These are phyloP conservation scores for Papio anubis DNA, from an alignment of 2,113 vertebrate species.

Conservation along the genomic window DNA sequence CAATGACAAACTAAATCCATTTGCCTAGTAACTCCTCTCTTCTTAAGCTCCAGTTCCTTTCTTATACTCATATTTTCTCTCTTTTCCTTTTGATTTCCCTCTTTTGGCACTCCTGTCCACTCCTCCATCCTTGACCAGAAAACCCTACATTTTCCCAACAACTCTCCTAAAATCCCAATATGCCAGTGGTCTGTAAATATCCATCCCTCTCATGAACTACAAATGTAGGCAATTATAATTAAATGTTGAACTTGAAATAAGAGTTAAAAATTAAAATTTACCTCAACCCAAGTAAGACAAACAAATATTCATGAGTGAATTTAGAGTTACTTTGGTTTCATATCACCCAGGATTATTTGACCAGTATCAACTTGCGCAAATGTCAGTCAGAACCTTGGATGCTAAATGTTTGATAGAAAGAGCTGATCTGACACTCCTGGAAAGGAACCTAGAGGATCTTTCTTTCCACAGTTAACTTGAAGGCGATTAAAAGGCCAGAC, in stretches of 20 bases:
- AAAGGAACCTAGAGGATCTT: background rate
- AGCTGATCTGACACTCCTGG: background rate
- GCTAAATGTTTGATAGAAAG: background rate
- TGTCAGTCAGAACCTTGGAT: background rate
- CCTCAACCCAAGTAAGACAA: background rate
- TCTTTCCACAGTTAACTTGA: background rate
- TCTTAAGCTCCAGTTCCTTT: background rate
- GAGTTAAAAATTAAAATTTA: background rate
- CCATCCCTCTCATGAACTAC: background rate
- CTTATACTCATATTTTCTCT: background rate
- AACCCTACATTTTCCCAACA: background rate
- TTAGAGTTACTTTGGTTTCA: background rate
- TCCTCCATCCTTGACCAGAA: background rate
- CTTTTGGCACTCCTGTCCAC: background rate
- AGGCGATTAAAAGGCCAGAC: background rate
- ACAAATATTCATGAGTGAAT: background rate
- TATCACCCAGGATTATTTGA: background rate
- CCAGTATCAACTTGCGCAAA: background rate
- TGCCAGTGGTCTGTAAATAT: background rate
- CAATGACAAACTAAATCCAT: background rate
- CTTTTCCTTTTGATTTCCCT: background rate
- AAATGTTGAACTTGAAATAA: background rate
- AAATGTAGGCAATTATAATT: background rate
- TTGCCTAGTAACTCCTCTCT: background rate
- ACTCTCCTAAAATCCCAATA: background rate